These are phyloP conservation scores for Phymorhynchus buccinoides DNA, from an alignment of 1,140 invertebrate species.

Conservation along the genomic window DNA sequence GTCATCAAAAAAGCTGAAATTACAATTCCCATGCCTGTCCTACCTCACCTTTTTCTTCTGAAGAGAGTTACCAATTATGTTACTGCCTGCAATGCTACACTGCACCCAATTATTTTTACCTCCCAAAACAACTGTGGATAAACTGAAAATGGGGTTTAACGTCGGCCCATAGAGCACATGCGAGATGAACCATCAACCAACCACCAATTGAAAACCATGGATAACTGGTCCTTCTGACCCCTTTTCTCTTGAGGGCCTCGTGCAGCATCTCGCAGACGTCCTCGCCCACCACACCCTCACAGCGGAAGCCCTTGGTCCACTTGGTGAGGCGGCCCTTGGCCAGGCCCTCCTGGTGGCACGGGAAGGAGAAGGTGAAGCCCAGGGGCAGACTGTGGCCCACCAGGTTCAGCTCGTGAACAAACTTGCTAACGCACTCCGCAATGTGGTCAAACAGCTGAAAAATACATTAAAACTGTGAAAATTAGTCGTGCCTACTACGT, in stretches of 20 bases:
- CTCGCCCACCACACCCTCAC: constrained; percentile 87
- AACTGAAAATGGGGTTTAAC: no score
- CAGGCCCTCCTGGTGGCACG: constrained; percentile 91
- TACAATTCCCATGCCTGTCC: no score
- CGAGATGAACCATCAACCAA: no score
- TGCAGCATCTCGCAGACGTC: constrained; percentile 89
- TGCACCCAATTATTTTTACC: no score
- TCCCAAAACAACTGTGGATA: no score
- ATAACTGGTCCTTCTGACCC: constrained; percentile 53
- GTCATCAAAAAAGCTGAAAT: no score
- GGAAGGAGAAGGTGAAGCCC: constrained; percentile 99
- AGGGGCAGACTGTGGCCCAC: constrained; percentile 83
- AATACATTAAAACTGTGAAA: constrained; percentile 22
- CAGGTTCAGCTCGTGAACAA: constrained; percentile 86
- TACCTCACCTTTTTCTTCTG: no score
- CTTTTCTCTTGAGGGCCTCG: constrained; percentile 82
- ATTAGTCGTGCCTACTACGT: no score
- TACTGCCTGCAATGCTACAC: no score
- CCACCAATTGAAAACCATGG: no score
- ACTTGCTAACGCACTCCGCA: constrained; percentile 93
- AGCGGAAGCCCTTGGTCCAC: constrained; percentile 98
- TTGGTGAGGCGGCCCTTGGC: constrained; percentile 90
- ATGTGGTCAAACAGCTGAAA: constrained; percentile 95
- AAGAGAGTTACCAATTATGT: no score
- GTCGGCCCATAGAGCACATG: no score